Base-by-base conservation (phyloP, 2,888 invertebrate species). In the Eretmocerus hayati region DNA sequence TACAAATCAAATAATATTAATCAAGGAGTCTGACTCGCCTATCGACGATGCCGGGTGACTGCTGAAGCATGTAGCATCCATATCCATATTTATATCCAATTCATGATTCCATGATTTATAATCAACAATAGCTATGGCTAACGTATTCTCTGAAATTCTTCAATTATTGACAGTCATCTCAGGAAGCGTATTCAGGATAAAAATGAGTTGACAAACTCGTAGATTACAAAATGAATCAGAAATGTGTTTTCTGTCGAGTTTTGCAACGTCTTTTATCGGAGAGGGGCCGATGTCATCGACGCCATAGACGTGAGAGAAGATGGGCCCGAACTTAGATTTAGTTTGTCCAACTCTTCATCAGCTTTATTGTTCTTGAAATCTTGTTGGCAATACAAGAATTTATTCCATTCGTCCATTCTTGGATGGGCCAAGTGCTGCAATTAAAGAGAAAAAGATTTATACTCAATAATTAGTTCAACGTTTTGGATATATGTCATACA, bases 321-420 rank as follows among this genome's bases (percentile, higher is more conserved):
- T 9, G 69, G 70, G 8, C 69, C 71, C 3, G 69, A 69, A 40
- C 65, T 68, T 15, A 69, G 58, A 62, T 79, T 79, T 38, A 81
- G 74, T 50, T 84, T 81, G 69, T 86, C 86, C 52, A 83, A 74
- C 66, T 87, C 87, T 62, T 89, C 88, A 65, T 89, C 89, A 1
- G 87, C 84, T 72, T 91, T 90, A 75, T 90, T 91, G 74, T 91
- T 87, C 65, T 90, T 85, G 59, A 93, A 75, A 73, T 96, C 95
- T 69, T 91, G 92, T 56, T 95, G 82, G 3, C 94, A 94, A 72
- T 87, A 87, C 60, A 88, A 81, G 71, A 96, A 87, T 74, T 90
- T 87, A 63, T 87, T 87, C 94, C 94, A 95, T 73, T 96, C 96
- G 73, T 96, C 95, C 65, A 87, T 85, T 37, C 91, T 83, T 3